phyloP scores from a whole-genome alignment of 2,113 vertebrate species.

The Cichladusa arquata region DNA sequence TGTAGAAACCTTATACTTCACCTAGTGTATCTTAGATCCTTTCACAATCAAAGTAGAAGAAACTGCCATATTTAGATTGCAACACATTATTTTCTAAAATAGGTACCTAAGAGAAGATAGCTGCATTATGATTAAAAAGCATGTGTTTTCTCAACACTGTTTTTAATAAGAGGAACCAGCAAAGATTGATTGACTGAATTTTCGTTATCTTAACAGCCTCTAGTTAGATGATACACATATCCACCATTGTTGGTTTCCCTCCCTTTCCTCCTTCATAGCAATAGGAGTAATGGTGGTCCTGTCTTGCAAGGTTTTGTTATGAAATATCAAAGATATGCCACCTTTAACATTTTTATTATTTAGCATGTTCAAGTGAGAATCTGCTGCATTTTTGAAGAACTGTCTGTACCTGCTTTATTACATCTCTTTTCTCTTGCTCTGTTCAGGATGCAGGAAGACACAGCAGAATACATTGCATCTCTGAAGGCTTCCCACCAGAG shows the following conservation, averaged over 20 bases:
- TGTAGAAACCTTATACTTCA: neutral
- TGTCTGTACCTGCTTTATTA: neutral
- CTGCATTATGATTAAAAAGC: neutral
- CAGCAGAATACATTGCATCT: conserved; percentile 73
- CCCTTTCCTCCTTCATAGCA: neutral
- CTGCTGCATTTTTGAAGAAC: neutral
- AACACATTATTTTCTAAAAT: neutral
- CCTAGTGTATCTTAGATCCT: neutral
- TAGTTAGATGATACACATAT: neutral
- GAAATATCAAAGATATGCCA: neutral
- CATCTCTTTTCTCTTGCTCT: neutral
- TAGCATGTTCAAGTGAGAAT: neutral
- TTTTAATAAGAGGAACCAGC: neutral
- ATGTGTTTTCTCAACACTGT: neutral
- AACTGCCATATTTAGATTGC: neutral
- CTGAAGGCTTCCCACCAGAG: conserved; percentile 80
- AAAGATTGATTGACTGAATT: neutral
- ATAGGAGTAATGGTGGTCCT: neutral
- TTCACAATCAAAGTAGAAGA: neutral
- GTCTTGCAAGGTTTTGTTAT: neutral
- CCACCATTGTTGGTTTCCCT: neutral
- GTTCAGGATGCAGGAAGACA: conserved; percentile 76
- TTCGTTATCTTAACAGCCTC: neutral
- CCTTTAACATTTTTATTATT: neutral
- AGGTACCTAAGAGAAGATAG: neutral